These are phyloP conservation scores for Grapholita molesta DNA, from an alignment of 1,140 invertebrate genomes.

Conservation along the genomic window DNA sequence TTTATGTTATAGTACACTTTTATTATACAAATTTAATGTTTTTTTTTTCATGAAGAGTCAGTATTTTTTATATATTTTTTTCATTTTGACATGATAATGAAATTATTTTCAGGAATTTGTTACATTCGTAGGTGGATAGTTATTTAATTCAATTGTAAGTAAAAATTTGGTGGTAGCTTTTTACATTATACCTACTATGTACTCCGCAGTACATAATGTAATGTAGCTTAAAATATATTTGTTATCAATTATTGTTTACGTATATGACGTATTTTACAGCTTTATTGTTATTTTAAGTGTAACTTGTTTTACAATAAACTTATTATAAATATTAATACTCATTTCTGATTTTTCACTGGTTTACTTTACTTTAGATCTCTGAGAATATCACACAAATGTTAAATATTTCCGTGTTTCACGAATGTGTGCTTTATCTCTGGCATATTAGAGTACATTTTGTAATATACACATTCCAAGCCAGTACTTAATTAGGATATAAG, in stretches of 20 bases:
- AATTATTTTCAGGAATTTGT: slow-evolving; percentile 15
- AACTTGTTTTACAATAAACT: background rate
- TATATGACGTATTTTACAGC: slow-evolving; percentile 19
- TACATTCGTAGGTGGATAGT: background rate
- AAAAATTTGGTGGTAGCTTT: slow-evolving; percentile 17
- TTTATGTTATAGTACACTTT: background rate
- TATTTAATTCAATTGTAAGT: background rate
- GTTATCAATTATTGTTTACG: background rate
- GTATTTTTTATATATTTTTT: background rate
- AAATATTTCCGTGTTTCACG: background rate
- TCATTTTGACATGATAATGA: background rate
- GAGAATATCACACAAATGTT: background rate
- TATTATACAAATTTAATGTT: background rate
- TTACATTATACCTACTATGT: background rate
- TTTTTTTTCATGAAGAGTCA: background rate
- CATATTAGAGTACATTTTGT: background rate
- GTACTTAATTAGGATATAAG: slow-evolving; percentile 51
- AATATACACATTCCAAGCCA: slow-evolving; percentile 42
- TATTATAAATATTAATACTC: slow-evolving; percentile 4
- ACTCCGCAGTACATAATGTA: background rate
- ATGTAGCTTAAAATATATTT: background rate
- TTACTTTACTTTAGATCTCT: background rate
- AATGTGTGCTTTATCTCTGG: background rate
- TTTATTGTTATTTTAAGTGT: slow-evolving; percentile 19
- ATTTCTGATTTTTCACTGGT: background rate